phyloP scores from a whole-genome alignment of 2,888 invertebrate species.

The Ectemnius cavifrons region DNA sequence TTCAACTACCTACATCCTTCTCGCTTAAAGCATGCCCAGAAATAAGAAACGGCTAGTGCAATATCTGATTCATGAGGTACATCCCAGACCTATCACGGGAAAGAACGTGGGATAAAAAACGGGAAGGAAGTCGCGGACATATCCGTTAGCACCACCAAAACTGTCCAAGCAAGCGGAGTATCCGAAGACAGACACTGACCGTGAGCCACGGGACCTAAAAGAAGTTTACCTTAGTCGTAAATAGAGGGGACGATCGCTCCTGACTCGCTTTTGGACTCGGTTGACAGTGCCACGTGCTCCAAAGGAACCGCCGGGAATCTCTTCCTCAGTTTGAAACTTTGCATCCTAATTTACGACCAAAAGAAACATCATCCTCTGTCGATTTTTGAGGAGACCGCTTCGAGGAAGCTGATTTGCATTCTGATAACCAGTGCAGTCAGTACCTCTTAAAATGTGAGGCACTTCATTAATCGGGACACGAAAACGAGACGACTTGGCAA shows the following conservation, averaged over 20 bases:
- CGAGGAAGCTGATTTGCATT: neutral
- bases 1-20: neutral
- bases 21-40: neutral
- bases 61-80: neutral
- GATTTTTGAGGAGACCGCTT: neutral
- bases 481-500: slow-evolving; percentile 4
- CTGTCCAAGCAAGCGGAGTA: slow-evolving; percentile 61
- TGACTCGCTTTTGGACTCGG: slow-evolving; percentile 36
- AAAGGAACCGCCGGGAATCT: slow-evolving; percentile 33
- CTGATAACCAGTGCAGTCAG: neutral
- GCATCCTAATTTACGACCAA: neutral
- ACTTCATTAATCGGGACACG: neutral
- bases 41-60: too few relatives aligned
- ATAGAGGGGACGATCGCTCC: slow-evolving; percentile 64
- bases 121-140: slow-evolving; percentile 54
- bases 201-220: slow-evolving; percentile 66
- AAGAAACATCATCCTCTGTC: neutral
- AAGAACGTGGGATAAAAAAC: slow-evolving; percentile 16
- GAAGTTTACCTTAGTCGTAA: slow-evolving; percentile 74
- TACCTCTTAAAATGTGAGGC: neutral
- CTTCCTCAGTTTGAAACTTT: slow-evolving; percentile 7
- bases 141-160: slow-evolving; percentile 55
- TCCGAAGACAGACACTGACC: slow-evolving; percentile 75
- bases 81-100: neutral
- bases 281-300: slow-evolving; percentile 55